Evolutionary conservation across 1,140 invertebrate genomes (phyloP).

Genomic region (Trinorchestia longiramus): DNA sequence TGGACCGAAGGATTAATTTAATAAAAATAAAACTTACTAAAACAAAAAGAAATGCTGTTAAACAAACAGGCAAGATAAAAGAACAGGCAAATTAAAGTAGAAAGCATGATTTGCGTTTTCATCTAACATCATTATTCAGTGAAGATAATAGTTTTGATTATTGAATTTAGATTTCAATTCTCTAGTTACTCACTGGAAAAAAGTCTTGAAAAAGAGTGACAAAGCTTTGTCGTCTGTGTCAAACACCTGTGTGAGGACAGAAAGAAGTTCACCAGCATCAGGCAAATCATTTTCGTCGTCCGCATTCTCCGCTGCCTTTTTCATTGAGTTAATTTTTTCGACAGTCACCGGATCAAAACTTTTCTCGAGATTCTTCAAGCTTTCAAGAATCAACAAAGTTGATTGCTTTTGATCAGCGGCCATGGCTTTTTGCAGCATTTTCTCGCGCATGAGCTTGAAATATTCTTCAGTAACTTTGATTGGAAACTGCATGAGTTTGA

Average conservation of each 20-base stretch:
- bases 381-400: slow-evolving; percentile 36
- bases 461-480: slow-evolving; percentile 40
- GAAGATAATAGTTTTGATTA: no score
- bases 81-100: no score
- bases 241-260: background rate
- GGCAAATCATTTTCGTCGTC: background rate
- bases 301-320: background rate
- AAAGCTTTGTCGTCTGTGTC: background rate
- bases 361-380: slow-evolving; percentile 11
- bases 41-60: no score
- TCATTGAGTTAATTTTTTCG: slow-evolving; percentile 1
- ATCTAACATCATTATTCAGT: no score
- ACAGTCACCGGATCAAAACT: background rate
- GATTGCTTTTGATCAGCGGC: slow-evolving; percentile 23
- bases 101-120: no score
- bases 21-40: no score
- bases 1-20: no score
- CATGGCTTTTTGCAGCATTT: slow-evolving; percentile 21
- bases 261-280: background rate
- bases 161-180: no score
- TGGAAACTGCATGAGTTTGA: slow-evolving; percentile 13
- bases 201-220: background rate
- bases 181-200: background rate
- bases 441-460: slow-evolving; percentile 25
- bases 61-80: no score